Base-by-base conservation (phyloP, 2,113 vertebrate genomes). In the Genyomyrus donnyi region DNA sequence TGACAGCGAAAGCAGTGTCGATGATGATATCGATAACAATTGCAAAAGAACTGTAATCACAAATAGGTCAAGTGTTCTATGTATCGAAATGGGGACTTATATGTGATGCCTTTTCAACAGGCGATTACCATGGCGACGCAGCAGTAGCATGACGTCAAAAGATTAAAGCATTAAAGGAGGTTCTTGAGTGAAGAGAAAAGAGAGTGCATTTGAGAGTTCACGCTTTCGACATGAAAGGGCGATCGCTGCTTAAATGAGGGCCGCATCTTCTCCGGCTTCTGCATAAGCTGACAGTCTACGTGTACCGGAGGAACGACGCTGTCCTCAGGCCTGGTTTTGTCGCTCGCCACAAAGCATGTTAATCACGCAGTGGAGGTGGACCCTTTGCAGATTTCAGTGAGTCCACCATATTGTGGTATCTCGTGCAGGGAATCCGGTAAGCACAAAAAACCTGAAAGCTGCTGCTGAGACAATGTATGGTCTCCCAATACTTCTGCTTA, bases 41-140 rank as follows among this genome's bases (percentile, higher is more conserved):
- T 10, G 39, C 89, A 27, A 17, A 77, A 70, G 62, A 89, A 83
- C 45, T 15, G 42, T 39, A 80, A 70, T 74, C 83, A 83, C 50
- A 89, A 90, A 89, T 85, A 85, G 90, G 80, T 89, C 89, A 85
- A 58, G 89, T 58, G 89, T 24, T 85, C 84, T 19, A 46, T 46
- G 27, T 62, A 85, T 39, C 39, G 45, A 74, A 88, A 52, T 74
- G 56, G 89, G 90, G 89, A 85, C 74, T 80, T 42, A 74, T 46
- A 83, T 58, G 87, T 88, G 89, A 91, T 92, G 90, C 52, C 90
- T 88, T 56, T 88, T 85, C 92, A 91, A 91, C 91, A 92, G 89
- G 85, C 88, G 86, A 91, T 93, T 92, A 89, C 92, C 87, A 85
- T 93, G 91, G 93, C 86, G 91, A 93, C 92, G 24, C 70, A 66